A percentile compares a stretch with the other conserved stretches of the same genome.
These are phyloP conservation scores for Coptotermes formosanus DNA, from an alignment of 1,140 invertebrate genomes.

Conservation along the genomic window DNA sequence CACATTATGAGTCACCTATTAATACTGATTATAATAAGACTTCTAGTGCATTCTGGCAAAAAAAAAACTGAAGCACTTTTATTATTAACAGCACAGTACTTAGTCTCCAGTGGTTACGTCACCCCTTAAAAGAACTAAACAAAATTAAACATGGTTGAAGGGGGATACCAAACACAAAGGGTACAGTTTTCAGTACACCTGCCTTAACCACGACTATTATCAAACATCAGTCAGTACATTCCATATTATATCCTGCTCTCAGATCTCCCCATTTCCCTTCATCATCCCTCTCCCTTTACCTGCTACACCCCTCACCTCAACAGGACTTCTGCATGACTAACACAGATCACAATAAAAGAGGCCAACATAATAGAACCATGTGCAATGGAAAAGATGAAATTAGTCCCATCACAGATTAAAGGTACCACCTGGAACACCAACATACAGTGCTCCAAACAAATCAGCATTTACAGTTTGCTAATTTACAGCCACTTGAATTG, in stretches of 20 bases:
- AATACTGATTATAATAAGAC: no score
- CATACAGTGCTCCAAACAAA: not conserved
- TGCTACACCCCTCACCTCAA: not conserved
- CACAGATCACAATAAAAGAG: not conserved
- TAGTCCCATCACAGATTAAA: not conserved
- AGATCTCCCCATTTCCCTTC: not conserved
- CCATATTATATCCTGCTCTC: not conserved
- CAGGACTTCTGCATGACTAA: conserved; percentile 7
- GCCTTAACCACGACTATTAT: not conserved
- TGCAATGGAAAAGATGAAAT: not conserved
- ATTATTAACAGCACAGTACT: not conserved
- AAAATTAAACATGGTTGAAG: not conserved
- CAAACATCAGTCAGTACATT: conserved; percentile 2
- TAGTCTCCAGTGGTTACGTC: not conserved
- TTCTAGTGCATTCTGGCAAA: not conserved
- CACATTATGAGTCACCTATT: not conserved
- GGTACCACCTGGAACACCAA: not conserved
- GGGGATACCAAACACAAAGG: not conserved
- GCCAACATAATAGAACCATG: not conserved
- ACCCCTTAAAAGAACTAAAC: not conserved
- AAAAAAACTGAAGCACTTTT: no score
- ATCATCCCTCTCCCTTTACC: not conserved
- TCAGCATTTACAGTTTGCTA: not conserved
- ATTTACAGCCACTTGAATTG: not conserved
- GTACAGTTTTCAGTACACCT: not conserved